Percentiles rank a stretch among this genome's conserved stretches.
These are phyloP conservation scores for Diaprepes abbreviatus DNA, from an alignment of 2,888 invertebrate genomes.

Conservation along the genomic window DNA sequence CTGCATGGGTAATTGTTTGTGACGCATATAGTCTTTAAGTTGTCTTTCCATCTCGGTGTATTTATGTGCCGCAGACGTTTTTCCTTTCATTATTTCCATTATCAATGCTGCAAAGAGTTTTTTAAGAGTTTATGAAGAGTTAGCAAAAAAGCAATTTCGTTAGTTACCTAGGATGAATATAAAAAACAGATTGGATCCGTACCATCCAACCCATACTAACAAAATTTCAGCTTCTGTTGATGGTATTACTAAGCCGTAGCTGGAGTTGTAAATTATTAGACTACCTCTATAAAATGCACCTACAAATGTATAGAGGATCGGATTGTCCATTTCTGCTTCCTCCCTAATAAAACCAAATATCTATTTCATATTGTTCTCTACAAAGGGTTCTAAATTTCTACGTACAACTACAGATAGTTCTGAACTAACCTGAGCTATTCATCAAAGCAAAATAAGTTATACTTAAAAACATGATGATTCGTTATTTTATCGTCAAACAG, in stretches of 20 bases:
- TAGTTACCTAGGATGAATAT: conserved; percentile 55
- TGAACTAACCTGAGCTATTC: too few species aligned
- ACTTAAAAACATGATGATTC: too few species aligned
- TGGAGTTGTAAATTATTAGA: conserved; percentile 55
- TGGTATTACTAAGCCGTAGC: conserved; percentile 55
- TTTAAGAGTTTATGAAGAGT: neutral
- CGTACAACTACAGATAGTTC: too few species aligned
- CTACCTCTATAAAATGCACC: conserved; percentile 55
- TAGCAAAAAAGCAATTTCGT: too few species aligned
- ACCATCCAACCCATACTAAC: conserved; percentile 58
- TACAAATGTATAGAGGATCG: conserved; percentile 28
- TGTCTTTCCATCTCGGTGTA: conserved; percentile 72
- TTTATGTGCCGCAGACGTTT: conserved; percentile 66
- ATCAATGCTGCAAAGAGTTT: conserved; percentile 53
- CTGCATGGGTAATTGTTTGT: conserved; percentile 71
- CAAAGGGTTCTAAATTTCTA: too few species aligned
- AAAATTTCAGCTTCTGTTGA: conserved; percentile 52
- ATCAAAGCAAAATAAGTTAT: too few species aligned
- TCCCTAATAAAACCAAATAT: conserved; percentile 4
- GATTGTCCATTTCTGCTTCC: conserved; percentile 15
- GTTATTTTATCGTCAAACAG: too few species aligned
- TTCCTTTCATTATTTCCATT: conserved; percentile 65
- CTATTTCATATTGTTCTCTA: too few species aligned
- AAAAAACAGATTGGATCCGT: conserved; percentile 55
- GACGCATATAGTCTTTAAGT: conserved; percentile 72